phyloP scores from a whole-genome alignment of 2,797 vertebrate species.

The Sparus aurata region DNA sequence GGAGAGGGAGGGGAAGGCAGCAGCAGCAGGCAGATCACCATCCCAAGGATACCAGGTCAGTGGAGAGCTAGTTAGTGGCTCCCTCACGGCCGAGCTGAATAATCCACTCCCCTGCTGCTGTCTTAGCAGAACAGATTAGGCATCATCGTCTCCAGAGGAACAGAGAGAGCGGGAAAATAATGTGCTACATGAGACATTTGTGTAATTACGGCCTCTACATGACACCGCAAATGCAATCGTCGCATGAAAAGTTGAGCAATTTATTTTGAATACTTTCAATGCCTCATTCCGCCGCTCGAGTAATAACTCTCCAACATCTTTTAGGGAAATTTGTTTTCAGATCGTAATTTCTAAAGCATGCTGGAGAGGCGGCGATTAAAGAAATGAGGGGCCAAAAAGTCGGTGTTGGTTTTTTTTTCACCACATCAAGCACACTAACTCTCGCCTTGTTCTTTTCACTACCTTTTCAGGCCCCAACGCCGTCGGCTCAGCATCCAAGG shows the following conservation, averaged over 20 bases:
- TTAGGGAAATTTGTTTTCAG: slow-evolving; percentile 26
- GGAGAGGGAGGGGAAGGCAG: slow-evolving; percentile 97
- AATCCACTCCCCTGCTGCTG: slow-evolving; percentile 37
- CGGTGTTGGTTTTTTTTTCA: slow-evolving; percentile 2
- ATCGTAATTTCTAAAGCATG: slow-evolving; percentile 23
- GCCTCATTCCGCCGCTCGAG: slow-evolving; percentile 13
- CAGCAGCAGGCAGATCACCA: slow-evolving; percentile 96
- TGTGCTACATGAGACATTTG: slow-evolving; percentile 38
- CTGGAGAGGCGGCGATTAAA: neutral
- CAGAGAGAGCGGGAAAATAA: slow-evolving; percentile 30
- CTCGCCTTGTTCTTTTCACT: slow-evolving; percentile 40
- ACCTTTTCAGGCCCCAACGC: slow-evolving; percentile 90
- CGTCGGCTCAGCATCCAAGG: slow-evolving; percentile 93
- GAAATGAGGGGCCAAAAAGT: slow-evolving; percentile 21
- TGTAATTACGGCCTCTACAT: slow-evolving; percentile 38
- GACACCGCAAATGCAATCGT: slow-evolving; percentile 6
- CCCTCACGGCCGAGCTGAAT: slow-evolving; percentile 29
- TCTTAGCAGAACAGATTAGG: slow-evolving; percentile 42
- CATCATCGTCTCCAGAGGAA: slow-evolving; percentile 41
- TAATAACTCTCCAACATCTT: slow-evolving; percentile 18
- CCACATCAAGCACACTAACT: slow-evolving; percentile 28
- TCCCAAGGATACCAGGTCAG: slow-evolving; percentile 91
- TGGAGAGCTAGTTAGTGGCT: slow-evolving; percentile 57
- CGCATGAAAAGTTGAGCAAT: slow-evolving; percentile 30
- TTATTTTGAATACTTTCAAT: slow-evolving; percentile 28